These are phyloP conservation scores for Mustela lutreola DNA, from an alignment of 2,113 vertebrate species.

Conservation along the genomic window DNA sequence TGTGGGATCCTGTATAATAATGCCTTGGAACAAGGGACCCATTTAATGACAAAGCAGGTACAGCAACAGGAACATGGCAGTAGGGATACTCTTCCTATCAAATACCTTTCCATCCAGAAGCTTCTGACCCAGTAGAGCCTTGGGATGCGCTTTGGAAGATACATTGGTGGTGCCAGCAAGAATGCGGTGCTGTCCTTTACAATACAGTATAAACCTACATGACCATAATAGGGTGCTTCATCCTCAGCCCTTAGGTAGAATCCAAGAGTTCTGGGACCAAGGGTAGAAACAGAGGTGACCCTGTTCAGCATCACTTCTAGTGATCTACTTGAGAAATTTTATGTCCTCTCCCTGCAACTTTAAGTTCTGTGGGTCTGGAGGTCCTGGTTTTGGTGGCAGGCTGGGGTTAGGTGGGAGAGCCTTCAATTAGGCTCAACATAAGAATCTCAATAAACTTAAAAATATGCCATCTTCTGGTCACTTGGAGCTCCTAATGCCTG, in stretches of 20 bases:
- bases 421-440: not conserved
- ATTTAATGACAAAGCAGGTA: conserved; percentile 3
- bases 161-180: not conserved
- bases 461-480: not conserved
- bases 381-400: not conserved
- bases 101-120: not conserved
- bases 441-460: conserved; percentile 53
- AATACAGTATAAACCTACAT: not conserved
- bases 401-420: not conserved
- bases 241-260: not conserved
- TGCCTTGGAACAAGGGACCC: not conserved
- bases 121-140: not conserved
- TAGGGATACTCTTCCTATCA: not conserved
- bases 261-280: not conserved
- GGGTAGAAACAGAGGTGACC: not conserved
- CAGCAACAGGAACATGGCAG: not conserved
- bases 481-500: not conserved
- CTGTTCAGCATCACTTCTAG: not conserved
- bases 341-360: not conserved
- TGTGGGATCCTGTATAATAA: not conserved
- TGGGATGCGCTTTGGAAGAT: not conserved
- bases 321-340: not conserved
- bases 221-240: not conserved
- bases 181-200: not conserved
- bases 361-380: not conserved